Conservation (phyloP, 1,140 invertebrate species). For the Drosophila bocqueti region DNA sequence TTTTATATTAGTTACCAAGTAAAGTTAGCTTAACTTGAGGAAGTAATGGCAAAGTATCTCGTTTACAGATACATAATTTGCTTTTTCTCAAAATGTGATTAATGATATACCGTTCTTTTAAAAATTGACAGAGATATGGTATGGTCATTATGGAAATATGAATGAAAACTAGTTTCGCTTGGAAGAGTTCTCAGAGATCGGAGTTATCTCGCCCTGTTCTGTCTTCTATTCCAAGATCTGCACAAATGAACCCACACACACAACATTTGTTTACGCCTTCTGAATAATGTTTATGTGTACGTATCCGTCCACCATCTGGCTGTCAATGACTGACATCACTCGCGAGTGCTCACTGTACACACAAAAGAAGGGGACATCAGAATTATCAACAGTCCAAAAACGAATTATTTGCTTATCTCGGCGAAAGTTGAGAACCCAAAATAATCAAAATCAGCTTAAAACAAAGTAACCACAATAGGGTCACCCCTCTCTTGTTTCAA, state of each 20-base stretch:
- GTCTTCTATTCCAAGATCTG: slow-evolving; percentile 9
- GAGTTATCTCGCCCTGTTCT: not conserved
- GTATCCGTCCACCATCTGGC: not conserved
- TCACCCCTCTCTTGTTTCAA: slow-evolving; percentile 6
- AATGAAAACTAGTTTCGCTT: slow-evolving; percentile 8
- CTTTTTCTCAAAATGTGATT: not conserved
- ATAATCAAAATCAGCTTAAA: slow-evolving; percentile 61
- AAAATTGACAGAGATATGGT: not conserved
- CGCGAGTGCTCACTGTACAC: slow-evolving; percentile 32
- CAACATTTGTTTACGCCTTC: not conserved
- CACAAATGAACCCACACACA: slow-evolving; percentile 3
- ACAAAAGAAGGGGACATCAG: slow-evolving; percentile 9
- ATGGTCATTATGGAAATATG: not conserved
- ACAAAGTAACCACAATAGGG: slow-evolving; percentile 24
- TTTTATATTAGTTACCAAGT: not conserved
- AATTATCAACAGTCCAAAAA: slow-evolving; percentile 33
- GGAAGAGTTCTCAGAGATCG: not conserved
- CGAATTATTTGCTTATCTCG: slow-evolving; percentile 61
- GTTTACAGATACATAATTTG: not conserved
- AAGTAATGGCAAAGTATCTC: not conserved
- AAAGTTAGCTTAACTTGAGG: not conserved
- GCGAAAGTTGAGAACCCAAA: slow-evolving; percentile 54
- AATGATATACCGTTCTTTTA: slow-evolving; percentile 3
- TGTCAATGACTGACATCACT: not conserved
- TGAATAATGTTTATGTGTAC: not conserved